Conservation (phyloP, 2,797 vertebrate genomes). For the Artibeus lituratus region DNA sequence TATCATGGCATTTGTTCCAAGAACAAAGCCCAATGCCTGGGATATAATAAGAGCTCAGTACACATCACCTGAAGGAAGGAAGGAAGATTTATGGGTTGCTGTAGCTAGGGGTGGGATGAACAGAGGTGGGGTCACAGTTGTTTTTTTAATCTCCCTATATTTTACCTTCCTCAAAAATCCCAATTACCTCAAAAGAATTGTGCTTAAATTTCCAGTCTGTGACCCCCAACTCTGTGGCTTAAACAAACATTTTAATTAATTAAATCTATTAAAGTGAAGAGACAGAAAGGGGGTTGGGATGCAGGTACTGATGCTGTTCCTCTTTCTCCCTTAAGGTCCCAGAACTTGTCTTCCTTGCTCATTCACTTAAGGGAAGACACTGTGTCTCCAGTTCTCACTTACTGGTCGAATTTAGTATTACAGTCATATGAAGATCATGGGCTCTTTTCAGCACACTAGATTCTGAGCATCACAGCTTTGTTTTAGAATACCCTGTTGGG, state of each 20-base stretch:
- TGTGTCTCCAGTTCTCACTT: background rate
- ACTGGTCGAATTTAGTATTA: background rate
- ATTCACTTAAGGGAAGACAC: background rate
- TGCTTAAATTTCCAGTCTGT: background rate
- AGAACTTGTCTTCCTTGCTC: background rate
- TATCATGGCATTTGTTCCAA: background rate
- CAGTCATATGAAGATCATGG: background rate
- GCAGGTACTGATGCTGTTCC: rapidly evolving
- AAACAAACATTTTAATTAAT: background rate
- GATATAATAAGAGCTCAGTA: background rate
- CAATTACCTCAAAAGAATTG: background rate
- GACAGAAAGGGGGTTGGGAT: background rate
- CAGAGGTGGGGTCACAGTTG: background rate
- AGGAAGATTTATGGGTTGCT: background rate
- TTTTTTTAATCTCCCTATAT: background rate
- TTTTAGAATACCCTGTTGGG: background rate
- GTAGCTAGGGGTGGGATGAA: background rate
- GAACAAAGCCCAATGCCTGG: background rate
- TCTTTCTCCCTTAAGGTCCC: background rate
- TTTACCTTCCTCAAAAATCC: background rate
- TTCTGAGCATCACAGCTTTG: background rate
- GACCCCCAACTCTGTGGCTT: background rate
- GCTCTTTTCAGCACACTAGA: background rate
- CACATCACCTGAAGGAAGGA: background rate
- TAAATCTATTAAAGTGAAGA: background rate